Base-by-base conservation (phyloP, 2,113 vertebrate genomes). In the Maccullochella peelii region DNA sequence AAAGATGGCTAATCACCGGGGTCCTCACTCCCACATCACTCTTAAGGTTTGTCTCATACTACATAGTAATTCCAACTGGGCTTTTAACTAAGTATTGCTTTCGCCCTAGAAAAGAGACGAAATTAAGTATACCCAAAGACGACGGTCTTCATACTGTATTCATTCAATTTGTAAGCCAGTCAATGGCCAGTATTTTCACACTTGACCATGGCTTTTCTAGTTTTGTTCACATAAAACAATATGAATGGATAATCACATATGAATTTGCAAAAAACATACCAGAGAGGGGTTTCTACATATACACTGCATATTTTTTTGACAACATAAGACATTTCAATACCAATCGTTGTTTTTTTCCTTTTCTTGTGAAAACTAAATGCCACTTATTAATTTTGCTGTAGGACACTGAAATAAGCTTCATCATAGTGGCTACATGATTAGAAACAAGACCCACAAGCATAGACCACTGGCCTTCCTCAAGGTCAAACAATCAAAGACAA, bases 1-100 rank as follows among this genome's bases (percentile, higher is more conserved):
- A 76, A 75, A 38, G 80, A 49, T 63, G 25, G 67, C 79, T 86
- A 73, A 91, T 86, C 72, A 66, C 77, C n/a, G 44, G 38, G 86
- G 71, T 86, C 77, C 72, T 74, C 33, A 55, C 23, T 71, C 30
- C 18, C 33, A 38, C 86, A 86, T 92, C 73, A 68, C 59, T 90
- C 80, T 83, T 75, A 36, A 73, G 65, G 63, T 73, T 58, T 44
- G 23, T 57, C 27, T 5, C 47, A 52, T 27, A 20, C 12, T 30
- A 38, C 65, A 11, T 27, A 49, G 30, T 54, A 8, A 59, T 44
- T 27, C 27, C 36, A 20, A 36, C n/a, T 30, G 8, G 55, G 57
- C 36, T 42, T 52, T 38, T 54, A 14, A 20, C 33, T 20, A 52
- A 69, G 33, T 21, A 65, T 38, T 59, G 27, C 15, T 62, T 38